Evolutionary conservation across 64 coral and sea anemone species (phyloP).

Genomic region (Dendrophyllia cribrosa): DNA sequence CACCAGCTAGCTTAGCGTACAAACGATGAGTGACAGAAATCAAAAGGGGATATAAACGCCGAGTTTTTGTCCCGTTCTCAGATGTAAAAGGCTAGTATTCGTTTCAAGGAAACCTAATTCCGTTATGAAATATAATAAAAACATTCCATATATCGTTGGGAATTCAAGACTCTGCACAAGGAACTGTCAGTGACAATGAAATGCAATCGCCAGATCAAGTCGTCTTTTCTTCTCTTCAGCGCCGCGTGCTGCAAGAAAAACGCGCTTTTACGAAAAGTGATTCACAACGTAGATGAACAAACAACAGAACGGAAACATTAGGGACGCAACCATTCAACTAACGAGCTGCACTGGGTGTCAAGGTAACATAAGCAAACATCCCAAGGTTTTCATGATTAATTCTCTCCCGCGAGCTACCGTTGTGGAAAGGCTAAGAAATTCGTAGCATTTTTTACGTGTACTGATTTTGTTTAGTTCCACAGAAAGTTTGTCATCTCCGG

Average conservation of each 20-base stretch:
- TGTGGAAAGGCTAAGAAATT: background rate
- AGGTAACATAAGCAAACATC: background rate
- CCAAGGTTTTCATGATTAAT: background rate
- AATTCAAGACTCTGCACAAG: no score
- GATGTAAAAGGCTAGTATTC: background rate
- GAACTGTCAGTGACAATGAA: no score
- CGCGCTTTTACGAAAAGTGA: no score
- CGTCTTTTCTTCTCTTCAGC: no score
- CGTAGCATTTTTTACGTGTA: no score
- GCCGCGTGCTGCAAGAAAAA: no score
- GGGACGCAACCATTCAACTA: background rate
- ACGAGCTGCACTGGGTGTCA: background rate
- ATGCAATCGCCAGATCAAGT: no score
- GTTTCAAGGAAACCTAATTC: slow-evolving; percentile 8
- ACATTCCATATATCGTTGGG: no score
- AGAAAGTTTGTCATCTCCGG: background rate
- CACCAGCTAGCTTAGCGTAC: background rate
- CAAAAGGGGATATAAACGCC: background rate
- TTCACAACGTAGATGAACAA: no score
- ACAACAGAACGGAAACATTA: background rate
- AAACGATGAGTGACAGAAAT: slow-evolving; percentile 3
- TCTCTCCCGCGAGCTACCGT: background rate
- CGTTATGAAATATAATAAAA: background rate
- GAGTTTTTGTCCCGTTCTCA: background rate
- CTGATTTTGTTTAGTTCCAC: background rate